phyloP scores from a whole-genome alignment of 2,888 invertebrate genomes.

The Rugalucina vietnamica region DNA sequence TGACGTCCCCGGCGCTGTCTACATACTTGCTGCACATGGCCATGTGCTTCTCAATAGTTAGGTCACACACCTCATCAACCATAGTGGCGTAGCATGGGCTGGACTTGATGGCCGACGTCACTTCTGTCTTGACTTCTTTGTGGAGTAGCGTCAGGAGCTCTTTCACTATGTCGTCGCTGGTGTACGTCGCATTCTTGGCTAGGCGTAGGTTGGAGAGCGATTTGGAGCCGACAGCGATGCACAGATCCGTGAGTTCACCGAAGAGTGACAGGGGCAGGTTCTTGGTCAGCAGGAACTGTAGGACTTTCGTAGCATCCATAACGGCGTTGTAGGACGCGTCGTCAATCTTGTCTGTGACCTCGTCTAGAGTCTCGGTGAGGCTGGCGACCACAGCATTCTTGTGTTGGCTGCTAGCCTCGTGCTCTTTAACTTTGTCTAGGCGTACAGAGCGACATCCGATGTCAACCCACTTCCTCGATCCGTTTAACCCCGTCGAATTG shows the following conservation, averaged over 20 bases:
- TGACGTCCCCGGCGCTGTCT: not conserved
- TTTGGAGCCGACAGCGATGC: slow-evolving; percentile 29
- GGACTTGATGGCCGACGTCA: slow-evolving; percentile 5
- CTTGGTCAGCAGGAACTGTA: slow-evolving; percentile 21
- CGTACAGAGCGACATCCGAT: no score
- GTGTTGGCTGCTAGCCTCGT: no score
- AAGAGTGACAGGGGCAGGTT: slow-evolving; percentile 42
- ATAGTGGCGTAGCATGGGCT: slow-evolving; percentile 27
- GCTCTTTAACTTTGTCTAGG: no score
- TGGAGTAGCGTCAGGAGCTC: slow-evolving; percentile 30
- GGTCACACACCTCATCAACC: slow-evolving; percentile 48
- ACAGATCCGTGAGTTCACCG: slow-evolving; percentile 23
- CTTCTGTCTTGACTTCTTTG: slow-evolving; percentile 6
- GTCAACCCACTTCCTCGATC: no score
- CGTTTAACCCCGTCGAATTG: no score
- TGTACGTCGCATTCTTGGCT: slow-evolving; percentile 31
- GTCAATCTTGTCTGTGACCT: no score
- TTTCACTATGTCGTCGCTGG: slow-evolving; percentile 42
- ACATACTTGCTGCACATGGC: slow-evolving; percentile 22
- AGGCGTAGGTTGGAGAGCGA: slow-evolving; percentile 24
- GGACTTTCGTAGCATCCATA: slow-evolving; percentile 28
- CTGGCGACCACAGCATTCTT: no score
- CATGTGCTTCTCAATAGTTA: slow-evolving; percentile 25
- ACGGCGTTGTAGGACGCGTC: no score
- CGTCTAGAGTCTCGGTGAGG: no score